Percentiles rank a stretch among this genome's conserved stretches.
Conservation (phyloP, 64 coral and sea anemone species). For the Catalaphyllia jardinei region DNA sequence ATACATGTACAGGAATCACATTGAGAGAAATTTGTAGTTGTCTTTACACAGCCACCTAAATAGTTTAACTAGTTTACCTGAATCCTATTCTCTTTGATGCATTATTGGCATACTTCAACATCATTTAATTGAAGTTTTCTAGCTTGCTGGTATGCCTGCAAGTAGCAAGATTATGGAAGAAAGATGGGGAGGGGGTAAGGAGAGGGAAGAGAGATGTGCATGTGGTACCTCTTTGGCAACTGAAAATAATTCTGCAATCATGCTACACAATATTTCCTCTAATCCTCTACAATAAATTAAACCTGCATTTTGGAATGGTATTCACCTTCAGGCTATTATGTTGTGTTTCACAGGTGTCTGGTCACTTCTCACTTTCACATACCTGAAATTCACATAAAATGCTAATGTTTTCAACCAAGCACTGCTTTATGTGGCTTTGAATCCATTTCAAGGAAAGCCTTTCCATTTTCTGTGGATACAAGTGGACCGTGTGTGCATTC, state of each 20-base stretch:
- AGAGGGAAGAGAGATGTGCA: not conserved
- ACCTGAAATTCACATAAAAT: constrained; percentile 63
- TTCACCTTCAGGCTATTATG: not conserved
- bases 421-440: constrained; percentile 53
- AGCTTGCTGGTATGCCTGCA: constrained; percentile 69
- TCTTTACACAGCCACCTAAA: not conserved
- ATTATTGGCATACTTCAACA: constrained; percentile 77
- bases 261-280: too few relatives aligned
- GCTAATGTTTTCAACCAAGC: constrained; percentile 29
- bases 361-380: not conserved
- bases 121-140: constrained; percentile 78
- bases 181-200: not conserved
- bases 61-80: constrained; percentile 16
- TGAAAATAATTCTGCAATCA: too few relatives aligned
- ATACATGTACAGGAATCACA: too few relatives aligned
- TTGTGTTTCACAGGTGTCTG: not conserved
- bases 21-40: not conserved
- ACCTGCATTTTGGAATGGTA: not conserved
- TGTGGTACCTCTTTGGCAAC: too few relatives aligned
- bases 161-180: not conserved
- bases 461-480: constrained; percentile 27
- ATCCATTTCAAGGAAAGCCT: constrained; percentile 24
- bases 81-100: constrained; percentile 55
- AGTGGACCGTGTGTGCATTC: constrained; percentile 47
- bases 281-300: not conserved